A percentile compares a stretch with the other conserved stretches of the same genome.
phyloP scores from a whole-genome alignment of 2,888 invertebrate genomes.

The Eulithis testata region DNA sequence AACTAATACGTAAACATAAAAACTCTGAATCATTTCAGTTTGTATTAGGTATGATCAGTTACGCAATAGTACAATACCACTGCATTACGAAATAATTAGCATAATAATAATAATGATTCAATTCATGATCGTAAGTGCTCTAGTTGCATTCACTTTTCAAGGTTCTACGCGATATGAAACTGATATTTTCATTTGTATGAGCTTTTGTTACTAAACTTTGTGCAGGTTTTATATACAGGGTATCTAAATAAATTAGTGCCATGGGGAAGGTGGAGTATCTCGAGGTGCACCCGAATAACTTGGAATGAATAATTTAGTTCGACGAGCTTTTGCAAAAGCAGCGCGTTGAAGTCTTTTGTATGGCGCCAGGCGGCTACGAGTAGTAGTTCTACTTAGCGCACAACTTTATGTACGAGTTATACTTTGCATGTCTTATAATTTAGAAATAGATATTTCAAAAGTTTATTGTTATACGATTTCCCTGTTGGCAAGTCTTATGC shows the following conservation, averaged over 20 bases:
- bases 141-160: slow-evolving; percentile 30
- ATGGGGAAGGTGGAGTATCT: too few relatives aligned
- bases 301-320: too few relatives aligned
- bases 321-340: slow-evolving; percentile 8
- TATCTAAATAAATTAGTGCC: too few relatives aligned
- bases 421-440: too few relatives aligned
- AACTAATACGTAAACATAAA: too few relatives aligned
- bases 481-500: too few relatives aligned
- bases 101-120: slow-evolving; percentile 7
- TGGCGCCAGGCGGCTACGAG: not conserved
- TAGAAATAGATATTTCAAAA: too few relatives aligned
- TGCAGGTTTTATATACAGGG: too few relatives aligned
- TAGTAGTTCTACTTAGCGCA: too few relatives aligned
- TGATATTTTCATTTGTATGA: not conserved
- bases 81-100: slow-evolving; percentile 19
- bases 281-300: not conserved
- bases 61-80: not conserved
- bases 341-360: slow-evolving; percentile 27
- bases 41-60: not conserved
- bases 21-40: not conserved
- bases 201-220: slow-evolving; percentile 1
- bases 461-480: too few relatives aligned
- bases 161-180: slow-evolving; percentile 2
- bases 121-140: slow-evolving; percentile 14
- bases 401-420: too few relatives aligned